Evolutionary conservation across 1,140 invertebrate species (phyloP).

Genomic region (Trichonephila clavata): DNA sequence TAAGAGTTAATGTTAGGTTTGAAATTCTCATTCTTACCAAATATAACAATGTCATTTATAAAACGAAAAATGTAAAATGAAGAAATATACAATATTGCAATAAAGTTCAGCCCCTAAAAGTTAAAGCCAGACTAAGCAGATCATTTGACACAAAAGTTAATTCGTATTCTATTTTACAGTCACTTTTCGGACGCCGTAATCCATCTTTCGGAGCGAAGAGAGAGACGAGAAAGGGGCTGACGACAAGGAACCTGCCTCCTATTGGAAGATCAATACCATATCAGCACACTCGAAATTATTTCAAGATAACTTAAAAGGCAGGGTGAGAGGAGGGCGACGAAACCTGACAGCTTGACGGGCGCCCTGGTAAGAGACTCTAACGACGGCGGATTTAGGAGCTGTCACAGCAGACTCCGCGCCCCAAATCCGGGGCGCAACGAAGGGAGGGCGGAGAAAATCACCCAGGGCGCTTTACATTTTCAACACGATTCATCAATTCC

Average conservation of each 20-base stretch:
- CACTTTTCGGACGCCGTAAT: too few relatives aligned
- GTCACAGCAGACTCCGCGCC: conserved; percentile 1
- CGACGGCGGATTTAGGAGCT: conserved; percentile 24
- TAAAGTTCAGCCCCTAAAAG: too few relatives aligned
- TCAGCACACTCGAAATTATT: conserved; percentile 33
- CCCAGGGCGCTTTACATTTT: conserved; percentile 63
- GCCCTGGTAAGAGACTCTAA: background rate
- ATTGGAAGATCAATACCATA: conserved; percentile 28
- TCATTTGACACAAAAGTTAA: too few relatives aligned
- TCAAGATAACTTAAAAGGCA: conserved; percentile 37
- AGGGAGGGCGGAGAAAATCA: background rate
- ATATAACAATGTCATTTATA: too few relatives aligned
- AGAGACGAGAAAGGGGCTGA: background rate
- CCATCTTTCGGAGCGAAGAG: too few relatives aligned
- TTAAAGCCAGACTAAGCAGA: too few relatives aligned
- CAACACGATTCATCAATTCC: conserved; percentile 65
- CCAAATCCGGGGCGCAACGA: background rate
- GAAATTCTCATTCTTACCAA: too few relatives aligned
- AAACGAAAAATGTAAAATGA: too few relatives aligned
- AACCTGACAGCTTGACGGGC: conserved; percentile 14
- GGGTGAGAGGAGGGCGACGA: background rate
- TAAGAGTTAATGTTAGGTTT: too few relatives aligned
- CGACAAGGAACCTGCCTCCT: conserved; percentile 1
- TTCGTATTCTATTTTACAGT: too few relatives aligned
- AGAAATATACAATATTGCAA: too few relatives aligned